Conservation (phyloP, 2,113 vertebrate species). For the Danionella cerebrum region DNA sequence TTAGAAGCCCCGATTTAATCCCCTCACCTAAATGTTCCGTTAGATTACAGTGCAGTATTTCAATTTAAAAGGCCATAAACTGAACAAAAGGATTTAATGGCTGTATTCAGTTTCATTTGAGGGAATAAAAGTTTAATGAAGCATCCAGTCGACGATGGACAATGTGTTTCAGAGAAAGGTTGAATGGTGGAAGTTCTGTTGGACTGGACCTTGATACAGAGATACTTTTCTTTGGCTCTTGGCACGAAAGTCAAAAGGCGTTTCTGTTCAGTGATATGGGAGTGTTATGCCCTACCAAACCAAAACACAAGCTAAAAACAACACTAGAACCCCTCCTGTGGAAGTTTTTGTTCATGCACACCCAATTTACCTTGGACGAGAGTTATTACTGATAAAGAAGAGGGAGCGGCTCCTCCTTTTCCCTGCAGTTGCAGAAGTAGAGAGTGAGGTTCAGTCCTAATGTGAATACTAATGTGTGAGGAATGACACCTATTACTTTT, state of each 20-base stretch:
- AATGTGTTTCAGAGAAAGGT: too few relatives aligned
- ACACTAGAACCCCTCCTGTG: slow-evolving; percentile 14
- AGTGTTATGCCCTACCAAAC: not conserved
- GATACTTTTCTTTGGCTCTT: not conserved
- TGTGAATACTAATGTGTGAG: not conserved
- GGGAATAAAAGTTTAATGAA: too few relatives aligned
- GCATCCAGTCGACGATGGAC: too few relatives aligned
- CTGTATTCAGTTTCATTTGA: slow-evolving; percentile 74
- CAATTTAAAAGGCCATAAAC: not conserved
- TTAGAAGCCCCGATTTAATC: too few relatives aligned
- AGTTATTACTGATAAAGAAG: slow-evolving; percentile 18
- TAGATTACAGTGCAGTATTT: not conserved
- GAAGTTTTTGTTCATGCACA: slow-evolving; percentile 31
- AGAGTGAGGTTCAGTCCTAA: not conserved
- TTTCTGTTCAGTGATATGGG: slow-evolving; percentile 16
- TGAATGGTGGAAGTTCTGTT: not conserved
- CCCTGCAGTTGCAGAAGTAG: slow-evolving; percentile 11
- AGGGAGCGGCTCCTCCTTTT: not conserved
- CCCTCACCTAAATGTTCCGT: too few relatives aligned
- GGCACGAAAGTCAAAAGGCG: not conserved
- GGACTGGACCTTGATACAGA: not conserved
- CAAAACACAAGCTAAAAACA: not conserved
- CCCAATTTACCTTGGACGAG: slow-evolving; percentile 36
- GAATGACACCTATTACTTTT: too few relatives aligned
- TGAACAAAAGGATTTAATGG: slow-evolving; percentile 68